Evolutionary conservation across 2,888 invertebrate genomes (phyloP).

Genomic region (Tiliacea citrago): DNA sequence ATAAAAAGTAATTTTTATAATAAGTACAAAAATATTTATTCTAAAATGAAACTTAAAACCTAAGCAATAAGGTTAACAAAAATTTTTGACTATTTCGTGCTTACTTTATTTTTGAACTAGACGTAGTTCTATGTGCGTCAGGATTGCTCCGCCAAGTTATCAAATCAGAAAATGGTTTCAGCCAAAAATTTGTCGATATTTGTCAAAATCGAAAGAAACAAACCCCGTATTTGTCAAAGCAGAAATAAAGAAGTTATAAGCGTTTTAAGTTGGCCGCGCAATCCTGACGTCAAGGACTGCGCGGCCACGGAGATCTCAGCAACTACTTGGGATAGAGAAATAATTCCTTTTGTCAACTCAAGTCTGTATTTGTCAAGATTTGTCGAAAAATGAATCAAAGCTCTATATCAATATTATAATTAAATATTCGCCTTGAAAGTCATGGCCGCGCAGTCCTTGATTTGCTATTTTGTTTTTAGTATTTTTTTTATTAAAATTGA

Average conservation of each 20-base stretch:
- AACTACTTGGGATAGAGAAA: slow-evolving; percentile 49
- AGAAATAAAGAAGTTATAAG: slow-evolving; percentile 45
- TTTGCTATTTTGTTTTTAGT: slow-evolving; percentile 46
- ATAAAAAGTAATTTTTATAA: too few relatives aligned
- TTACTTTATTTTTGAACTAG: too few relatives aligned
- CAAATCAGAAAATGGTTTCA: slow-evolving; percentile 52
- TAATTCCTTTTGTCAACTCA: slow-evolving; percentile 49
- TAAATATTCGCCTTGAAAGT: slow-evolving; percentile 49
- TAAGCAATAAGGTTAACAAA: too few relatives aligned
- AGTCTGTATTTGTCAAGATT: slow-evolving; percentile 48
- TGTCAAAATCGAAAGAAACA: slow-evolving; percentile 49
- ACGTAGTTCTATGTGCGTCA: too few relatives aligned
- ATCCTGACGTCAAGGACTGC: slow-evolving; percentile 47
- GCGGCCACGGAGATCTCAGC: slow-evolving; percentile 50
- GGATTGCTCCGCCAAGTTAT: slow-evolving; percentile 52
- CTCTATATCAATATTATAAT: slow-evolving; percentile 49
- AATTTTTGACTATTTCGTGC: too few relatives aligned
- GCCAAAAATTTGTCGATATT: slow-evolving; percentile 49
- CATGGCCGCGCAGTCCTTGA: slow-evolving; percentile 48
- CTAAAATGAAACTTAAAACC: too few relatives aligned
- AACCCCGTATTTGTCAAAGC: slow-evolving; percentile 46
- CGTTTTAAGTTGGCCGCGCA: slow-evolving; percentile 48
- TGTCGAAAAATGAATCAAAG: slow-evolving; percentile 49
- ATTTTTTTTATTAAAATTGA: slow-evolving; percentile 45
- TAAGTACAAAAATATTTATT: too few relatives aligned